These are phyloP conservation scores for Drosophila phalerata DNA, from an alignment of 2,888 invertebrate genomes.

Conservation along the genomic window DNA sequence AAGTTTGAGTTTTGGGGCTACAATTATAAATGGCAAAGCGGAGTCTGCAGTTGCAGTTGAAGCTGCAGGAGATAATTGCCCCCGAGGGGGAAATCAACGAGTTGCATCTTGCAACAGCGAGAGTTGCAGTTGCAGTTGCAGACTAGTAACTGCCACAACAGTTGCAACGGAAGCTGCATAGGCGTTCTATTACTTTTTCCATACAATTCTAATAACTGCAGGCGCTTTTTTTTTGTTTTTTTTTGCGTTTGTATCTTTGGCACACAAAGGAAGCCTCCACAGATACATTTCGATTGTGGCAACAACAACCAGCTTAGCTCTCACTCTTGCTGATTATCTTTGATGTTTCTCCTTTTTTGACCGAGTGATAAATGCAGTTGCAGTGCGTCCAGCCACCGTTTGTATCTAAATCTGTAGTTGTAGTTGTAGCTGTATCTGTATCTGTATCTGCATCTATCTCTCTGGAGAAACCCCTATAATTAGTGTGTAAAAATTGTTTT, in stretches of 20 bases:
- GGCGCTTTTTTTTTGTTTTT: constrained; percentile 44
- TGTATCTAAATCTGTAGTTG: constrained; percentile 31
- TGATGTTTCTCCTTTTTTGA: constrained; percentile 17
- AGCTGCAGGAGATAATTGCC: constrained; percentile 57
- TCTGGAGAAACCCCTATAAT: constrained; percentile 52
- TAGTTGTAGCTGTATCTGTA: constrained; percentile 27
- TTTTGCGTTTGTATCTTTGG: constrained; percentile 37
- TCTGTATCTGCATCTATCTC: constrained; percentile 30
- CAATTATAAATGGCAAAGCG: constrained; percentile 66
- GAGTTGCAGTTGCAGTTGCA: constrained; percentile 4
- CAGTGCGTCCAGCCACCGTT: constrained; percentile 25
- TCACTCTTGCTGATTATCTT: constrained; percentile 33
- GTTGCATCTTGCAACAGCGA: constrained; percentile 36
- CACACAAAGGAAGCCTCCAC: constrained; percentile 33
- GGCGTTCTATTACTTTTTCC: constrained; percentile 65
- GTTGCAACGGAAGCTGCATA: constrained; percentile 46
- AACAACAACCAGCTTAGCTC: constrained; percentile 7
- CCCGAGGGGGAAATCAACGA: constrained; percentile 62
- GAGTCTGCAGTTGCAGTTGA: constrained; percentile 27
- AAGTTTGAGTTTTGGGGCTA: constrained; percentile 57
- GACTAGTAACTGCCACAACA: constrained; percentile 10
- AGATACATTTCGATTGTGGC: constrained; percentile 55
- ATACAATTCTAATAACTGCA: constrained; percentile 68
- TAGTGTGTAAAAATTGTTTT: constrained; percentile 58
- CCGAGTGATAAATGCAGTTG: constrained; percentile 61